Percentiles rank a stretch among this genome's conserved stretches.
phyloP scores from a whole-genome alignment of 2,113 vertebrate species.

The Callithrix jacchus region DNA sequence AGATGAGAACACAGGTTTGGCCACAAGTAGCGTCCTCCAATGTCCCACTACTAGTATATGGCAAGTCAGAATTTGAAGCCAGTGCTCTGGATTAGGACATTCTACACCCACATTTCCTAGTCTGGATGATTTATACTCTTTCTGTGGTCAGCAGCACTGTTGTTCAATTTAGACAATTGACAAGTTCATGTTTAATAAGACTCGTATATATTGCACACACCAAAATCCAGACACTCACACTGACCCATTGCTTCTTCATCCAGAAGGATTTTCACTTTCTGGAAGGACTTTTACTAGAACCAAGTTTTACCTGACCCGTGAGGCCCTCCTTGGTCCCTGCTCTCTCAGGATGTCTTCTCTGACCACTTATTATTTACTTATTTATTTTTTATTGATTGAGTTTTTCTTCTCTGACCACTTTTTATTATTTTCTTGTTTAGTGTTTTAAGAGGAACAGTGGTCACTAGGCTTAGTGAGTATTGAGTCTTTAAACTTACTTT shows the following conservation, averaged over 20 bases:
- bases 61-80: neutral
- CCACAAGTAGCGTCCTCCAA: neutral
- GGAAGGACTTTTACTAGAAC: neutral
- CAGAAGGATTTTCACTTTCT: neutral
- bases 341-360: neutral
- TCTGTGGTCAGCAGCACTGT: neutral
- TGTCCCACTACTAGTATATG: too few species aligned
- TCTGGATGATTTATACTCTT: neutral
- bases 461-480: neutral
- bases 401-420: neutral
- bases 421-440: neutral
- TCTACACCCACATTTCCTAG: neutral
- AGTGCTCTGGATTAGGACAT: too few species aligned
- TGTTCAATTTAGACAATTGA: neutral
- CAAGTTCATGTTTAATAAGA: neutral
- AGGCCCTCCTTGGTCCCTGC: neutral
- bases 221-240: neutral
- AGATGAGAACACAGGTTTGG: neutral
- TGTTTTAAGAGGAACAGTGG: neutral
- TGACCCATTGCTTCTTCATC: too few species aligned
- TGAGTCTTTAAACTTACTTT: neutral
- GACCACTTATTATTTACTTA: neutral
- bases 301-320: neutral
- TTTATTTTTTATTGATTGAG: neutral
- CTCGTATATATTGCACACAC: rapidly evolving